A percentile compares a stretch with the other conserved stretches of the same genome.
These are phyloP conservation scores for Folsomia manolachei DNA, from an alignment of 2,888 invertebrate genomes.

Conservation along the genomic window DNA sequence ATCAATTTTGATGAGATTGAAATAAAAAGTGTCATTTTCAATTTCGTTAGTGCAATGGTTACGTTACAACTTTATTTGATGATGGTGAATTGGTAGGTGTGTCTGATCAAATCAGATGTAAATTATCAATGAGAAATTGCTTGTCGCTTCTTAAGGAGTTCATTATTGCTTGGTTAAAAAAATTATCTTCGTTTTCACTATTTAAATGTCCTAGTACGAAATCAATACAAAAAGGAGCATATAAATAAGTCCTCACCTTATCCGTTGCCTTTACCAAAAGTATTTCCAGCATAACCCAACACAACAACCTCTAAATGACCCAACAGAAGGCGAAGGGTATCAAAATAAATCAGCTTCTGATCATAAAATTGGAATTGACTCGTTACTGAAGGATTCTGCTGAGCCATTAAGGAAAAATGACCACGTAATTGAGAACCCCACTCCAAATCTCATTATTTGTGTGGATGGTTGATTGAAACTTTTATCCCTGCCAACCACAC, in stretches of 20 bases:
- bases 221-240: neutral
- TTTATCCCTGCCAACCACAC: neutral
- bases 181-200: too few relatives aligned
- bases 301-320: too few relatives aligned
- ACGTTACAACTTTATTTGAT: too few relatives aligned
- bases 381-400: neutral
- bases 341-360: neutral
- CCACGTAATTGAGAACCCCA: slow-evolving; percentile 6
- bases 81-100: too few relatives aligned
- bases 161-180: too few relatives aligned
- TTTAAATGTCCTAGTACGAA: neutral
- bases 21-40: neutral
- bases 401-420: neutral
- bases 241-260: neutral
- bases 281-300: neutral
- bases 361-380: slow-evolving; percentile 5
- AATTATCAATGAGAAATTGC: neutral
- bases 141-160: too few relatives aligned
- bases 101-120: neutral
- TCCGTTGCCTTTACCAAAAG: neutral
- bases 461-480: slow-evolving; percentile 2
- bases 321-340: neutral
- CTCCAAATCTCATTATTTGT: slow-evolving; percentile 8
- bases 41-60: too few relatives aligned
- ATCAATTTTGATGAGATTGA: slow-evolving; percentile 24